Conservation (phyloP, 2,797 vertebrate species). For the Propithecus deckenii region DNA sequence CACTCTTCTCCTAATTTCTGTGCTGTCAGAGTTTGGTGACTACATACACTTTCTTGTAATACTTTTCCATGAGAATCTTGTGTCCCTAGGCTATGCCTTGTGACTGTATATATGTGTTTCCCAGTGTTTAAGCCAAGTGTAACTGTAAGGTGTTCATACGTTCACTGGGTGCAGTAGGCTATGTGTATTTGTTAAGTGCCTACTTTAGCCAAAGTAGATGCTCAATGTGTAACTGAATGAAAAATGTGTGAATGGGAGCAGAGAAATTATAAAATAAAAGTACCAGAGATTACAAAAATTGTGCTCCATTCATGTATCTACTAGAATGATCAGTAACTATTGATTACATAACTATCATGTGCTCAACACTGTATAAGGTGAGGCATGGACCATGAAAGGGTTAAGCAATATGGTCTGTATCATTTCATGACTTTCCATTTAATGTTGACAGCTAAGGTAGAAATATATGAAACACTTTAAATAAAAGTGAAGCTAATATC, state of each 20-base stretch:
- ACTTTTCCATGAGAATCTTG: neutral
- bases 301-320: too few relatives aligned
- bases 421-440: neutral
- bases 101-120: neutral
- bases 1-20: neutral
- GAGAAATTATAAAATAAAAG: neutral
- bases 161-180: neutral
- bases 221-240: neutral
- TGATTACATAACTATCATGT: fast-evolving
- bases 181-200: neutral
- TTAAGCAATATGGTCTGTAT: neutral
- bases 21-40: neutral
- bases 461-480: too few relatives aligned
- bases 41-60: neutral
- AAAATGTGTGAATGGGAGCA: neutral
- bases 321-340: too few relatives aligned
- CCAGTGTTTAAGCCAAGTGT: too few relatives aligned
- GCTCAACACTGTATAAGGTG: neutral
- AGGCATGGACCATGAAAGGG: neutral
- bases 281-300: neutral
- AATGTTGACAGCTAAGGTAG: neutral
- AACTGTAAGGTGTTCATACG: too few relatives aligned
- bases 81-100: neutral
- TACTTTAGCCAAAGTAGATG: neutral
- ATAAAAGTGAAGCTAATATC: neutral